Percentiles rank a stretch among this genome's conserved stretches.
phyloP scores from a whole-genome alignment of 1,140 invertebrate genomes.

The Oncopeltus fasciatus region DNA sequence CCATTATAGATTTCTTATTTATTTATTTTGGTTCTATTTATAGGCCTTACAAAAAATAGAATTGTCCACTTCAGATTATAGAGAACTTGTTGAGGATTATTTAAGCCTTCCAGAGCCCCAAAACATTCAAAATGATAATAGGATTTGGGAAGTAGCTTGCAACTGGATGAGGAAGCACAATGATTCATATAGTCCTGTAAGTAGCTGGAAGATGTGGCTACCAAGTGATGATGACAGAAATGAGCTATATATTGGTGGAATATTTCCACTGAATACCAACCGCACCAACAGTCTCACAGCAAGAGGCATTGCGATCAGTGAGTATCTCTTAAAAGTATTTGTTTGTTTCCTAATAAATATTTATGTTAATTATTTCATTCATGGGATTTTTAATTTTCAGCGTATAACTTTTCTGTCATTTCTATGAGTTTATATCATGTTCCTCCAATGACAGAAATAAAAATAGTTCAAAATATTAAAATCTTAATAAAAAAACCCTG shows the following conservation, averaged over 20 bases:
- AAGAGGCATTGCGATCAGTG: constrained; percentile 42
- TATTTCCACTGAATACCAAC: constrained; percentile 51
- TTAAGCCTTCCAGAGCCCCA: constrained; percentile 18
- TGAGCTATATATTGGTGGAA: constrained; percentile 50
- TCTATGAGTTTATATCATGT: neutral
- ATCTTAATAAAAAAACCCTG: too few species aligned
- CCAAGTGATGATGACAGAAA: constrained; percentile 35
- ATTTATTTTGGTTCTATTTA: too few species aligned
- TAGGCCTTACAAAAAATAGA: constrained; percentile 40
- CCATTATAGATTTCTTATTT: too few species aligned
- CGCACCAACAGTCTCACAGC: constrained; percentile 36
- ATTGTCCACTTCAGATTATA: constrained; percentile 39
- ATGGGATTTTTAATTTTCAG: neutral
- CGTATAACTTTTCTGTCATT: neutral
- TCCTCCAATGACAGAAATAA: neutral
- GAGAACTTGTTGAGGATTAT: constrained; percentile 35
- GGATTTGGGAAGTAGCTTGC: constrained; percentile 45
- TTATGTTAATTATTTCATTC: neutral
- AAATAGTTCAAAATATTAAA: too few species aligned
- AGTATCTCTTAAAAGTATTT: too few species aligned
- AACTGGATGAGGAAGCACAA: constrained; percentile 45
- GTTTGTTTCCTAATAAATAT: too few species aligned
- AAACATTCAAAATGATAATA: constrained; percentile 26
- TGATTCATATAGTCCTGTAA: constrained; percentile 20
- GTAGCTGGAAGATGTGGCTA: constrained; percentile 38